Base-by-base conservation (phyloP, 1,140 invertebrate genomes). In the Achroia grisella region DNA sequence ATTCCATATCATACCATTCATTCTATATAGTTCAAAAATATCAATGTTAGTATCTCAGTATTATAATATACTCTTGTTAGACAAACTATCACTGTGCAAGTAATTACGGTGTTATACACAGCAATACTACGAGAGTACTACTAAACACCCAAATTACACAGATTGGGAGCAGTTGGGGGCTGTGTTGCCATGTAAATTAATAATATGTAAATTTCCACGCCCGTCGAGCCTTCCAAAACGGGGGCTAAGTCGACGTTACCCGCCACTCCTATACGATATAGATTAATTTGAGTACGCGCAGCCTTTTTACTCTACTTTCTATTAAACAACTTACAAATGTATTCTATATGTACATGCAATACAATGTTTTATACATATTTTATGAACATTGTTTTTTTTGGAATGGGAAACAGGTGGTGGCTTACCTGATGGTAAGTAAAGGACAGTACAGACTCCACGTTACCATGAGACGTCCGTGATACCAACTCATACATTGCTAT, bases 161-260 rank as follows among this genome's bases (percentile, higher is more conserved):
- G 72, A 74, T 72, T 74, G 65, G 54, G 58, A 60, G 62, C 47
- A 34, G 54, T 53, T 44, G 44, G 58, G 56, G 62, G 61, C 52
- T 53, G 54, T 58, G 59, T 56, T 63, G 58, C 65, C 55, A 62
- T 78, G 66, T 79, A 76, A 79, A 79, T 79, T 79, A 74, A 79
- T 79, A 79, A 73, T 72, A 79, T 79, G 75, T 71, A 79, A 79
- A 79, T 79, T 72, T 73, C 53, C 49, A 62, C 60, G 42, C 61
- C 59, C 61, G 59, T 61, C 60, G 40, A 57, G 60, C 50, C 50
- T 44, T 50, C 52, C 48, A 23, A 48, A 55, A 42, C 49, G 46
- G 35, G 40, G 52, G 52, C 53, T 59, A 52, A 57, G 51, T 49
- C 57, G 30, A 35, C 48, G 56, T 59, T 65, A 51, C 17, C 47